Evolutionary conservation across 2,797 vertebrate genomes (phyloP).

Genomic region (Capromys pilorides): DNA sequence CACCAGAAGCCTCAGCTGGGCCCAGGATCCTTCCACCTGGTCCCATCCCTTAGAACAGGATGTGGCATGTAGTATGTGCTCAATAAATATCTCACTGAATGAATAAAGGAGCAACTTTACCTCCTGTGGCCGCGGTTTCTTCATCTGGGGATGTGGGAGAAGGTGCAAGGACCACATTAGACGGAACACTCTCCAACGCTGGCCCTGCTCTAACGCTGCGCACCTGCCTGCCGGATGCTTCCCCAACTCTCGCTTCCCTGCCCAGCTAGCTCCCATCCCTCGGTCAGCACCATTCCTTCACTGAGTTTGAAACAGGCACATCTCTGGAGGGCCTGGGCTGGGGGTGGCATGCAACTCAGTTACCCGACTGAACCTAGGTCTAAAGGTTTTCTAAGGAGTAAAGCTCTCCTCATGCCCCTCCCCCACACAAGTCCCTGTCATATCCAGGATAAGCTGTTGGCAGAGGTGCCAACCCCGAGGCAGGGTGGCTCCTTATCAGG

Average conservation of each 20-base stretch:
- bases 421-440: background rate
- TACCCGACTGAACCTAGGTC: background rate
- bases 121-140: constrained; percentile 74
- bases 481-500: background rate
- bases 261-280: background rate
- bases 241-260: background rate
- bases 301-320: background rate
- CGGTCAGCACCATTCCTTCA: background rate
- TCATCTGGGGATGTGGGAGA: constrained; percentile 81
- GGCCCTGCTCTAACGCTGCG: constrained; percentile 51
- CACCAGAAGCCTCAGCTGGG: background rate
- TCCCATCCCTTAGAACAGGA: constrained; percentile 70
- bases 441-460: background rate
- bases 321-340: background rate
- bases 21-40: constrained; percentile 18
- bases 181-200: constrained; percentile 58
- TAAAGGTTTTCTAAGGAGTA: constrained; percentile 38
- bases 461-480: background rate
- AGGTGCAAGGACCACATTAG: constrained; percentile 79
- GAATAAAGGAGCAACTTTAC: constrained; percentile 78
- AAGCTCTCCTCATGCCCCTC: background rate
- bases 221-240: background rate
- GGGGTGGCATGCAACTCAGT: background rate
- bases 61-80: constrained; percentile 75
- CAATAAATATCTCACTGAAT: constrained; percentile 75